Percentiles rank a stretch among this genome's conserved stretches.
These are phyloP conservation scores for Eupithecia inturbata DNA, from an alignment of 2,888 invertebrate genomes.

Conservation along the genomic window DNA sequence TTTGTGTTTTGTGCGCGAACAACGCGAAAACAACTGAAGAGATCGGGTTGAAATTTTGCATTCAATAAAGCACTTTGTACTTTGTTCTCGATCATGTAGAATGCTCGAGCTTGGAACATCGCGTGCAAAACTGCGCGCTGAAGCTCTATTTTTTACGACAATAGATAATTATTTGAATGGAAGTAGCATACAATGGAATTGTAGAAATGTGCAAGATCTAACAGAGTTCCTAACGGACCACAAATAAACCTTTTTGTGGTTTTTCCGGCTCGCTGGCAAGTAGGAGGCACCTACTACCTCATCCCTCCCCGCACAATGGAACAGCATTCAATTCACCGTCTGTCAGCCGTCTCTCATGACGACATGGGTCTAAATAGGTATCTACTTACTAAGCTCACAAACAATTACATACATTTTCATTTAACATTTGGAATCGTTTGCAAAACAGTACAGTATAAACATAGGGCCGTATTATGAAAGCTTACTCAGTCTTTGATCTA, in stretches of 20 bases:
- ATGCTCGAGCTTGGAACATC: too few relatives aligned
- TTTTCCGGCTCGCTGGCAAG: conserved; percentile 27
- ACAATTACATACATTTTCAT: conserved; percentile 8
- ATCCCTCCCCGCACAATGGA: conserved; percentile 46
- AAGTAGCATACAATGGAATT: background rate
- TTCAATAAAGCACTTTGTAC: too few relatives aligned
- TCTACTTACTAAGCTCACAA: background rate
- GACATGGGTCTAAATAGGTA: conserved; percentile 43
- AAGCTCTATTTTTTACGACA: too few relatives aligned
- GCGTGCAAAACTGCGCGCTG: too few relatives aligned
- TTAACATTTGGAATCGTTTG: background rate
- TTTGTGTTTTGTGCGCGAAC: too few relatives aligned
- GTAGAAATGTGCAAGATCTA: background rate
- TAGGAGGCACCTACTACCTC: conserved; percentile 17
- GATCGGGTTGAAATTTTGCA: too few relatives aligned
- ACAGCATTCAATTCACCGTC: conserved; percentile 50
- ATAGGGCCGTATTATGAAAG: too few relatives aligned
- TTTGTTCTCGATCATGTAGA: too few relatives aligned
- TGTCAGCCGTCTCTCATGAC: conserved; percentile 52
- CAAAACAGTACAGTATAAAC: background rate
- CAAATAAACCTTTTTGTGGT: conserved; percentile 28
- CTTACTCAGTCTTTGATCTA: too few relatives aligned
- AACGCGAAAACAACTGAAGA: too few relatives aligned
- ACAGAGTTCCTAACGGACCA: background rate
- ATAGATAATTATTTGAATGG: too few relatives aligned